A percentile compares a stretch with the other conserved stretches of the same genome.
These are phyloP conservation scores for Furcifer pardalis DNA, from an alignment of 2,797 vertebrate genomes.

Conservation along the genomic window DNA sequence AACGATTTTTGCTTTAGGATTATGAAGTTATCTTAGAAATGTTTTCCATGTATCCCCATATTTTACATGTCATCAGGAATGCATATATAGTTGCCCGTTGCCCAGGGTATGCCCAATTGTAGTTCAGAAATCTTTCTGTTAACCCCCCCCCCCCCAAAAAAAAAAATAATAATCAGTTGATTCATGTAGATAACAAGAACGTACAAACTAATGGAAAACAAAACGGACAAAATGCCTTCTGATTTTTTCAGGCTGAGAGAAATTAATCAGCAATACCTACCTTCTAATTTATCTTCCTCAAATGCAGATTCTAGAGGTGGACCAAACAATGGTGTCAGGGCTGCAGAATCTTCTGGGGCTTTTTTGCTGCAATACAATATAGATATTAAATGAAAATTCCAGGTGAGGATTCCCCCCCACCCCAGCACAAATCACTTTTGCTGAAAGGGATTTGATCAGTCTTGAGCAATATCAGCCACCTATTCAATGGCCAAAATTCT, in stretches of 20 bases:
- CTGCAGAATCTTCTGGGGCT: constrained; percentile 76
- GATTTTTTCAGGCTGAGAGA: not conserved
- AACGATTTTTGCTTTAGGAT: too few relatives aligned
- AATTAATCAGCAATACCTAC: constrained; percentile 68
- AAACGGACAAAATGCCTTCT: not conserved
- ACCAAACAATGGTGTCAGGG: constrained; percentile 84
- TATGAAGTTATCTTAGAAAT: not conserved
- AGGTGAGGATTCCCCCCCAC: not conserved
- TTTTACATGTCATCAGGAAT: not conserved
- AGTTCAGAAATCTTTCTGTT: not conserved
- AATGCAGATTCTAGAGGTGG: constrained; percentile 88
- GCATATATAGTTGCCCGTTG: too few relatives aligned
- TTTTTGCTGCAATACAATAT: constrained; percentile 76
- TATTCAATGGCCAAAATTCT: not conserved
- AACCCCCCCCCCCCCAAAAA: too few relatives aligned
- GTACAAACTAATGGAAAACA: not conserved
- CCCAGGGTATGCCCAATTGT: too few relatives aligned
- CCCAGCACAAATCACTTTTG: not conserved
- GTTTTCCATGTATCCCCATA: not conserved
- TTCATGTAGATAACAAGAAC: not conserved
- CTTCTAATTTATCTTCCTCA: constrained; percentile 88
- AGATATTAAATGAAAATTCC: not conserved
- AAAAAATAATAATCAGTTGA: not conserved
- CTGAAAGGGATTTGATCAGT: not conserved
- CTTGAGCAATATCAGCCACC: too few relatives aligned